Base-by-base conservation (phyloP, 2,888 invertebrate species). In the Melanargia galathea region DNA sequence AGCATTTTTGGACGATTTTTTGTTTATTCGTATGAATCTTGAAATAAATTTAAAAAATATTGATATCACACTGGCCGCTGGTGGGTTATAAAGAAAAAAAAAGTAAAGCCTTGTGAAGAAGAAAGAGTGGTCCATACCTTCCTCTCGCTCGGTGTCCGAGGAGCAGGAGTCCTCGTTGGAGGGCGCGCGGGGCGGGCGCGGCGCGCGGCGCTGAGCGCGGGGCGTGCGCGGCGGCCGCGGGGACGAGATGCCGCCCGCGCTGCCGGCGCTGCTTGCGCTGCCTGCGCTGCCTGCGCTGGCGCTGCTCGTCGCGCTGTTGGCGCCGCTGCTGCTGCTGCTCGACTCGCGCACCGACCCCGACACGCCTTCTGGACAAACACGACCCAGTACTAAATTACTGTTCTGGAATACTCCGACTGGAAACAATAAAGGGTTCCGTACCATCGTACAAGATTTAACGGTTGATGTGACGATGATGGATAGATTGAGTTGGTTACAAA, bases 111-210 rank as follows among this genome's bases (percentile, higher is more conserved):
- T 4, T 40, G 10, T n/a, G 24, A 26, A 5, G 24, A 35, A 35
- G 10, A 49, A n/a, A 49, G 38, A 40, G 11, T 35, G 8, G 54
- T 6, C 30, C 8, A 6, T 66, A 91, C 90, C 91, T 77, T 92
- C 92, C 69, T 92, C 93, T 59, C 90, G 84, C 65, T 94, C 94
- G 8, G 92, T 93, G 71, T 93, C 93, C 0, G 93, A 93, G 22
- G 93, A 92, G 69, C 93, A 93, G 22, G 92, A 92, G 84, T 83
- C 77, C 11, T 69, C 67, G 35, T 63, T n/a, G n/a, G n/a, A n/a
- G n/a, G 69, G 10, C 65, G 66, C 22, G 30, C 30, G 30, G 30
- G 63, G 81, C 81, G 71, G 82, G 85, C 70, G 83, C 80, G 77
- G 58, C 68, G 74, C 20, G 75, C 69, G 75, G 57, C 65, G 74